A percentile compares a stretch with the other conserved stretches of the same genome.
These are phyloP conservation scores for Anas acuta DNA, from an alignment of 2,797 vertebrate species.

Conservation along the genomic window DNA sequence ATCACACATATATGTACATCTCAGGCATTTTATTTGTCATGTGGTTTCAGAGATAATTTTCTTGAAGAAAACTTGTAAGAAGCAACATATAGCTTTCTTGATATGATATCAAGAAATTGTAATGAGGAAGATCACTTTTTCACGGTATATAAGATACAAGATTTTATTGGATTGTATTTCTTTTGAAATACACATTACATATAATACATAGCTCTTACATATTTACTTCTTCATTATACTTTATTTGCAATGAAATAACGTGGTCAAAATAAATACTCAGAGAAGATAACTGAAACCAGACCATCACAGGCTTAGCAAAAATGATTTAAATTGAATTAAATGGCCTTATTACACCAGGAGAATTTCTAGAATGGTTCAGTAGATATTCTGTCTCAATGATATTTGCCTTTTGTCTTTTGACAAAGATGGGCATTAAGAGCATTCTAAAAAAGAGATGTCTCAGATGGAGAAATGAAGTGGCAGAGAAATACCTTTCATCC, in stretches of 20 bases:
- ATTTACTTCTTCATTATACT: not conserved
- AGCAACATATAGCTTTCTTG: not conserved
- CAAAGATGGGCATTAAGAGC: not conserved
- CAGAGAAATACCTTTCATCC: not conserved
- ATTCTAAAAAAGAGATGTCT: not conserved
- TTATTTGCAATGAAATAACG: not conserved
- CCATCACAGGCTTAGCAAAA: not conserved
- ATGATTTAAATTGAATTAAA: not conserved
- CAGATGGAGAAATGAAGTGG: not conserved
- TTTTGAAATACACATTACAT: not conserved
- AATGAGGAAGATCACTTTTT: not conserved
- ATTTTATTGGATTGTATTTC: not conserved
- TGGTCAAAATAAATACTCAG: not conserved
- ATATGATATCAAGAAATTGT: not conserved
- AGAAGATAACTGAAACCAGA: not conserved
- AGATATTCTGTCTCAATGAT: not conserved
- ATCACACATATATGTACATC: accelerated
- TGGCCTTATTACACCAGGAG: not conserved
- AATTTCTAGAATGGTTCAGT: not conserved
- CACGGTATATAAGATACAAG: not conserved
- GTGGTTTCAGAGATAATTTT: not conserved
- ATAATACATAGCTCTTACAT: not conserved
- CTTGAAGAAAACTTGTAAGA: not conserved
- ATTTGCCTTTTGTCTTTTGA: not conserved
- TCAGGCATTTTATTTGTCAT: not conserved